phyloP scores from a whole-genome alignment of 2,888 invertebrate genomes.

The Leptinotarsa rubiginosa region DNA sequence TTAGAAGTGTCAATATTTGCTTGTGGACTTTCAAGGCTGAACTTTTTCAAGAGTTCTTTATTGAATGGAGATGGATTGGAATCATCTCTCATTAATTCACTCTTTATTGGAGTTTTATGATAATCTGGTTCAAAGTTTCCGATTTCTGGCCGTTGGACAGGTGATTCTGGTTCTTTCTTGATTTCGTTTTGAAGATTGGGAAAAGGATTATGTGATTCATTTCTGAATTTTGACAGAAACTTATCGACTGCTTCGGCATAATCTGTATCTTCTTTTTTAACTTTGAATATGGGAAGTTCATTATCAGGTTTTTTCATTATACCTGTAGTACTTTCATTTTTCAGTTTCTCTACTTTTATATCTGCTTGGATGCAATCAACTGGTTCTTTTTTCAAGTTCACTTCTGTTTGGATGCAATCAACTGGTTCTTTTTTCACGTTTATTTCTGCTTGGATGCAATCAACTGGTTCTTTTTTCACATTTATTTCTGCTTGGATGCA shows the following conservation, averaged over 20 bases:
- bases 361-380: neutral
- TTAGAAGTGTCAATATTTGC: slow-evolving; percentile 22
- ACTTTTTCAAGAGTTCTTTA: slow-evolving; percentile 50
- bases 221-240: neutral
- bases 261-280: neutral
- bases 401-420: neutral
- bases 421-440: slow-evolving; percentile 22
- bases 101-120: slow-evolving; percentile 39
- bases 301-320: neutral
- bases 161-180: slow-evolving; percentile 35
- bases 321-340: neutral
- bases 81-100: slow-evolving; percentile 44
- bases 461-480: slow-evolving; percentile 19
- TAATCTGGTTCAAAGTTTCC: neutral
- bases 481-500: neutral
- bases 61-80: slow-evolving; percentile 53
- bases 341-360: neutral
- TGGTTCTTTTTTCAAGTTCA: slow-evolving; percentile 18
- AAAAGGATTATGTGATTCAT: neutral
- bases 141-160: slow-evolving; percentile 5
- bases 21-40: slow-evolving; percentile 42
- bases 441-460: neutral
- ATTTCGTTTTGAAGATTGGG: slow-evolving; percentile 15
- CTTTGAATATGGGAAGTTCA: neutral
- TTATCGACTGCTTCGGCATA: neutral